Evolutionary conservation across 2,888 invertebrate genomes (phyloP), one percentile per base, ranked within the genome.

Genomic region (Gymnosoma rotundatum): DNA sequence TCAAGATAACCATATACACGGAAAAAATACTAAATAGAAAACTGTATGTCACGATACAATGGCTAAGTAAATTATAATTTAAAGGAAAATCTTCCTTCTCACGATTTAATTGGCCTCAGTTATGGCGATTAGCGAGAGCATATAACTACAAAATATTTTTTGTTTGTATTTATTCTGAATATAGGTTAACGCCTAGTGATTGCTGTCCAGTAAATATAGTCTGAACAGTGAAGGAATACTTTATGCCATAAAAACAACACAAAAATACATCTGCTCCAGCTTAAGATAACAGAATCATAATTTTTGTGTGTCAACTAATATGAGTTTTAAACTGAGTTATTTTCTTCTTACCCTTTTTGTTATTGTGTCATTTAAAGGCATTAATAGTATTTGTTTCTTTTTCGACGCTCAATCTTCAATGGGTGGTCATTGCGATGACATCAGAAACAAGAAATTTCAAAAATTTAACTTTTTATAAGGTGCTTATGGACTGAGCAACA

Each of bases 391-490:
- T 78, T 78, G 67, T 67, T 36, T 63, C 20, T 63, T 78, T 63
- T 42, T 18, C 42, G 58, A 18, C 60, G 52, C 64, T 20, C n/a
- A 58, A 50, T 42, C 69, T 74, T 21, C 38, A 63, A 78, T 78
- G 78, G 79, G 78, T 79, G 74, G 83, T 45, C 79, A 69, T 45
- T 45, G 63, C 78, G 58, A 66, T 83, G 74, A 74, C 74, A 83
- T 79, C 78, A 83, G 54, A 70, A 79, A 78, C 21, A 18, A 79
- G 58, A 74, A 63, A 74, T 83, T 83, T 36, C 21, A 45, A 60
- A 64, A 54, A 79, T 67, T 72, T 36, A 38, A 63, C n/a, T 48
- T 73, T 61, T 10, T 74, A 32, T 76, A 78, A 78, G 76, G 61
- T 73, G 67, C 45, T 78, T 73, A 78, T 78, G 21, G 56, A 21